Conservation (phyloP, 2,113 vertebrate species). For the Muntiacus reevesi region DNA sequence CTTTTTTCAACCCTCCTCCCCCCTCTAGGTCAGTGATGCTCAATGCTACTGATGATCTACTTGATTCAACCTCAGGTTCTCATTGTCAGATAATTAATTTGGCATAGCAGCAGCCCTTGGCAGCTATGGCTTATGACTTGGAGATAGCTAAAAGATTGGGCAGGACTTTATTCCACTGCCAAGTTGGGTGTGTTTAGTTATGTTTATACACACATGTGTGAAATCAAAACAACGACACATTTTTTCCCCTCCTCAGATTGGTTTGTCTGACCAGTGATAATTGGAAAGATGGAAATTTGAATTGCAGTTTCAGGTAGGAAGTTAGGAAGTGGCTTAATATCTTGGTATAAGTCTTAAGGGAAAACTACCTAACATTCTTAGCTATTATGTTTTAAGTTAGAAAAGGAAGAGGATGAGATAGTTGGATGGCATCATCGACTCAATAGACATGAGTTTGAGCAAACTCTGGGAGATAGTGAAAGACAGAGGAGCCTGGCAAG, state of each 20-base stretch:
- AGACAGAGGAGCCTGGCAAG: neutral
- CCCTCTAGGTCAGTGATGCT: conserved; percentile 33
- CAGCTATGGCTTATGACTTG: conserved; percentile 68
- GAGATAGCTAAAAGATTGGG: conserved; percentile 45
- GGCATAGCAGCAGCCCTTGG: conserved; percentile 54
- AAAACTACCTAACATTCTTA: neutral
- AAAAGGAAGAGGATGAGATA: neutral
- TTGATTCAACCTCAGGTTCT: conserved; percentile 64
- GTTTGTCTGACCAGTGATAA: neutral
- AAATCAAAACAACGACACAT: neutral
- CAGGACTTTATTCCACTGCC: conserved; percentile 54
- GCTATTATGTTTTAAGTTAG: neutral
- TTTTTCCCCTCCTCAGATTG: neutral
- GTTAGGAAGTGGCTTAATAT: neutral
- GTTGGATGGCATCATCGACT: neutral
- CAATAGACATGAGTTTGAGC: neutral
- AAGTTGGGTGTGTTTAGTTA: neutral
- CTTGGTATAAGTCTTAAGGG: neutral
- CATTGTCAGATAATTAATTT: conserved; percentile 74
- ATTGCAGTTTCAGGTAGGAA: neutral
- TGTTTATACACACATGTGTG: neutral
- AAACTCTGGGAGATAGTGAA: neutral
- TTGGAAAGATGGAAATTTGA: neutral
- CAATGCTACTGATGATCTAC: conserved; percentile 18
- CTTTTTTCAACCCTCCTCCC: neutral